Conservation (phyloP, 1,140 invertebrate species). For the Lordiphosa clarofinis region DNA sequence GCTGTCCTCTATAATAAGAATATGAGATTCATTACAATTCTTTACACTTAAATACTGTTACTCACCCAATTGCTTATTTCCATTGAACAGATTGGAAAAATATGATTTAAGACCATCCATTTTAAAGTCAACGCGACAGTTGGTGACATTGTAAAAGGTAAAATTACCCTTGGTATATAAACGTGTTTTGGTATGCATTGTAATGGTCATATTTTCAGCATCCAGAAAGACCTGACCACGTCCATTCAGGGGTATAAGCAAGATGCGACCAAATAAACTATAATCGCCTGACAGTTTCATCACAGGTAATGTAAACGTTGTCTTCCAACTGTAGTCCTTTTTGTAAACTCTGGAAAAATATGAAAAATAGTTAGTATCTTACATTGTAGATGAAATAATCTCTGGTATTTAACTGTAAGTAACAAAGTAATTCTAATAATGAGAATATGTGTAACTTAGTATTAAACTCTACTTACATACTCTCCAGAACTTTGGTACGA, state of each 20-base stretch:
- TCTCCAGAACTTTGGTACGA: slow-evolving; percentile 83
- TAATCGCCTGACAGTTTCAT: slow-evolving; percentile 86
- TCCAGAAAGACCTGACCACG: slow-evolving; percentile 85
- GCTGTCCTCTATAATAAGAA: slow-evolving; percentile 82
- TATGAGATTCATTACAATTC: slow-evolving; percentile 1
- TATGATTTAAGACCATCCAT: slow-evolving; percentile 69
- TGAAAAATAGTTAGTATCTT: too few relatives aligned
- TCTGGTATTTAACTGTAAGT: too few relatives aligned
- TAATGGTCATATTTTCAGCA: slow-evolving; percentile 81
- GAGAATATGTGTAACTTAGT: too few relatives aligned
- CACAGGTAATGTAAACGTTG: slow-evolving; percentile 83
- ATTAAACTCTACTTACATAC: slow-evolving; percentile 80
- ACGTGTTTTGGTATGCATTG: slow-evolving; percentile 83
- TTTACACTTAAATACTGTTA: neutral
- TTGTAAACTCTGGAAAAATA: slow-evolving; percentile 80
- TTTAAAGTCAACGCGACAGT: slow-evolving; percentile 65
- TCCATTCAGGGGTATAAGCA: slow-evolving; percentile 85
- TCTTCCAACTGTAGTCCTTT: slow-evolving; percentile 85
- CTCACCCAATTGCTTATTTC: slow-evolving; percentile 74
- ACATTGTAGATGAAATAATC: too few relatives aligned
- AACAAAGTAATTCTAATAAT: too few relatives aligned
- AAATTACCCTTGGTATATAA: slow-evolving; percentile 82
- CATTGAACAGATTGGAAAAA: slow-evolving; percentile 75
- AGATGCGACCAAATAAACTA: slow-evolving; percentile 85
- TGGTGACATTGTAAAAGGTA: slow-evolving; percentile 84